Evolutionary conservation across 2,113 vertebrate genomes (phyloP).

Genomic region (Hymenochirus boettgeri): DNA sequence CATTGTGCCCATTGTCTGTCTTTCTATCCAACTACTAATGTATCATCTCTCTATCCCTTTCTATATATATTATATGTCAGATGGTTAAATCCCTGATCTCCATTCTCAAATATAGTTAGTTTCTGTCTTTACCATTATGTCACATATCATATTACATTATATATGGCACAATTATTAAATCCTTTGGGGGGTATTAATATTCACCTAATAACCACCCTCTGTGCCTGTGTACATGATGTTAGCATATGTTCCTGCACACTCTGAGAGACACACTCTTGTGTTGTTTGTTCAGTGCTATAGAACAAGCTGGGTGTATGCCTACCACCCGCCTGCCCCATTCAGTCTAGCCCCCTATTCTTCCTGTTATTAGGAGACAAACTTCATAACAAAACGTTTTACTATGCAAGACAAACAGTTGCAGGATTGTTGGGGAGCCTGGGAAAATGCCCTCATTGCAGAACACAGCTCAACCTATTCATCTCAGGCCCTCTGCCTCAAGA

Average conservation of each 20-base stretch:
- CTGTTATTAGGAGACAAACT: conserved; percentile 59
- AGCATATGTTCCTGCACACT: neutral
- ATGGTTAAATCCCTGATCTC: no score
- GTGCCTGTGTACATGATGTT: neutral
- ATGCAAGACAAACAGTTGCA: conserved; percentile 78
- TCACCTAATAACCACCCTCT: no score
- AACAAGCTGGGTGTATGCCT: neutral
- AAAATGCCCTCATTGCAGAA: conserved; percentile 71
- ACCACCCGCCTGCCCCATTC: conserved; percentile 12
- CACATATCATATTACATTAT: no score
- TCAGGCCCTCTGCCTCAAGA: conserved; percentile 72
- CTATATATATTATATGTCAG: no score
- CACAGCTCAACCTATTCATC: conserved; percentile 65
- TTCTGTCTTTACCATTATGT: no score
- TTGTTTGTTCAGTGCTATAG: neutral
- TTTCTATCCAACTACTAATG: neutral
- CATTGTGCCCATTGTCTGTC: neutral
- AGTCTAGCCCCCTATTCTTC: conserved; percentile 40
- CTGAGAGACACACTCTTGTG: neutral
- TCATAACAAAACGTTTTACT: conserved; percentile 63
- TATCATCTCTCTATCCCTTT: neutral
- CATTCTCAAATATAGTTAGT: no score
- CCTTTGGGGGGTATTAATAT: no score
- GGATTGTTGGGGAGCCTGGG: conserved; percentile 81
- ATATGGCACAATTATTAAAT: no score